Evolutionary conservation across 2,888 invertebrate genomes (phyloP).

Genomic region (Bombyx huttoni): DNA sequence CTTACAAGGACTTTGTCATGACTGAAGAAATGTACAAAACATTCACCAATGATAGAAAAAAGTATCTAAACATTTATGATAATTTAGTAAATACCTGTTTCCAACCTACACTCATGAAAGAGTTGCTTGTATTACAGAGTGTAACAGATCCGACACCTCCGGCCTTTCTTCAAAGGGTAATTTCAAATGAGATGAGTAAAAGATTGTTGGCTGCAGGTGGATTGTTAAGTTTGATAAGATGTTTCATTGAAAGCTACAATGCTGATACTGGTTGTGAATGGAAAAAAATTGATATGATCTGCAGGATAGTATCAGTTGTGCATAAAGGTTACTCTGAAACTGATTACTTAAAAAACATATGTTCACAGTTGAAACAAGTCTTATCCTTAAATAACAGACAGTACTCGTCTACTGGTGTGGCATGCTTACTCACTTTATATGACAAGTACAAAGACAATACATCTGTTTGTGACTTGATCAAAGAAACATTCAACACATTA

Average conservation of each 20-base stretch:
- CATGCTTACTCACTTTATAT: constrained; percentile 68
- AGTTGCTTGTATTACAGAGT: constrained; percentile 77
- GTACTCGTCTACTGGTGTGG: constrained; percentile 61
- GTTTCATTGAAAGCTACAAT: constrained; percentile 73
- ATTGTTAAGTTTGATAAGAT: constrained; percentile 74
- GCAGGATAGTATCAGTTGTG: constrained; percentile 74
- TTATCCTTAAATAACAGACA: constrained; percentile 49
- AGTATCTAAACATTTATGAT: constrained; percentile 62
- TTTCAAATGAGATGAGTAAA: constrained; percentile 73
- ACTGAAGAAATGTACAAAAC: constrained; percentile 67
- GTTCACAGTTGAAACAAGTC: constrained; percentile 64
- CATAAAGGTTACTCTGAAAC: constrained; percentile 52
- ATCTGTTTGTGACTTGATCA: constrained; percentile 29
- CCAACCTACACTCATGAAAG: constrained; percentile 75
- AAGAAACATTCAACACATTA: constrained; percentile 34
- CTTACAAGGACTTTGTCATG: constrained; percentile 59
- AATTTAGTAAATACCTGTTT: constrained; percentile 70
- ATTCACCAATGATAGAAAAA: constrained; percentile 59
- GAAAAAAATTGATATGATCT: constrained; percentile 77
- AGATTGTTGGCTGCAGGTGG: constrained; percentile 75
- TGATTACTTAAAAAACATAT: constrained; percentile 69
- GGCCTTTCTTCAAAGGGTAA: constrained; percentile 74
- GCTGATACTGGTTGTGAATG: constrained; percentile 75
- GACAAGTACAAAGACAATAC: constrained; percentile 56
- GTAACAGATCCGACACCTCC: constrained; percentile 63